phyloP scores from a whole-genome alignment of 2,797 vertebrate species.

The Austrolebias charrua region DNA sequence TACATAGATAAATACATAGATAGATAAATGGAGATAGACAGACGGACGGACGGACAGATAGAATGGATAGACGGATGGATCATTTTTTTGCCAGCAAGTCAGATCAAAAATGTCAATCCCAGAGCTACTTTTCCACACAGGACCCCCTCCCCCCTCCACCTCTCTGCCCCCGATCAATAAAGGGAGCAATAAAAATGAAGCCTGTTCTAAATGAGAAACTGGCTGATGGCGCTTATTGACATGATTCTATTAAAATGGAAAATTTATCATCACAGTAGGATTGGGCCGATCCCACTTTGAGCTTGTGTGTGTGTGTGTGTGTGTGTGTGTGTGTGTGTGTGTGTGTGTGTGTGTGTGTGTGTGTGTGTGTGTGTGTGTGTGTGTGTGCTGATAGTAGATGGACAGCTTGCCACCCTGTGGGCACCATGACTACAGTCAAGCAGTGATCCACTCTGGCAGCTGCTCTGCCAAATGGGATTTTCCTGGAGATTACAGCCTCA shows the following conservation, averaged over 20 bases:
- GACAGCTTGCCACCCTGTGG: constrained; percentile 83
- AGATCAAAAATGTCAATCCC: constrained; percentile 43
- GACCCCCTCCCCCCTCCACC: constrained; percentile 16
- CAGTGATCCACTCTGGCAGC: constrained; percentile 79
- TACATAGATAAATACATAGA: constrained; percentile 18
- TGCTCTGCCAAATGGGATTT: constrained; percentile 84
- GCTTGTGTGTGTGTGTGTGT: constrained; percentile 37
- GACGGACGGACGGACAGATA: background rate
- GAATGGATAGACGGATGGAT: constrained; percentile 34
- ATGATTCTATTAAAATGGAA: constrained; percentile 59
- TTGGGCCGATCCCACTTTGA: constrained; percentile 50
- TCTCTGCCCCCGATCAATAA: constrained; percentile 56
- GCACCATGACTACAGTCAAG: constrained; percentile 68
- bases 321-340: constrained; percentile 32
- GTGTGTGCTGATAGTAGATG: constrained; percentile 51
- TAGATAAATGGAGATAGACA: background rate
- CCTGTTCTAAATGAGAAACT: constrained; percentile 54
- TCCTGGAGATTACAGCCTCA: constrained; percentile 80
- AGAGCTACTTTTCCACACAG: constrained; percentile 38
- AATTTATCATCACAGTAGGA: constrained; percentile 53
- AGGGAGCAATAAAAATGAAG: constrained; percentile 55
- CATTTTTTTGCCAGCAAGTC: constrained; percentile 42
- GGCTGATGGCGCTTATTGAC: constrained; percentile 41
- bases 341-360: constrained; percentile 34
- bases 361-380: constrained; percentile 34